phyloP scores from a whole-genome alignment of 64 coral and sea anemone species.

The Montipora cactus region DNA sequence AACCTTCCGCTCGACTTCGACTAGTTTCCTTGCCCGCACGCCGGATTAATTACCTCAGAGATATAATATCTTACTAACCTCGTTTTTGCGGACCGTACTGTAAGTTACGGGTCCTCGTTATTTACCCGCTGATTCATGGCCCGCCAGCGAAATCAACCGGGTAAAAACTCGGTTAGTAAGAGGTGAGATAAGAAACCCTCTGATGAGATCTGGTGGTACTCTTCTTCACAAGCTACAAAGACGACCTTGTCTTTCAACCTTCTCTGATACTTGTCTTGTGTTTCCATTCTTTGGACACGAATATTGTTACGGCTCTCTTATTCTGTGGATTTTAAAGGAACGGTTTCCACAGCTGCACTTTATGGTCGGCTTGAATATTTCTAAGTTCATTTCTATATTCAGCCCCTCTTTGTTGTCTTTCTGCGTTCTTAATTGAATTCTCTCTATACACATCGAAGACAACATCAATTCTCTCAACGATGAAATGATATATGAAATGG shows the following conservation, averaged over 20 bases:
- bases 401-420: conserved; percentile 57
- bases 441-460: conserved; percentile 73
- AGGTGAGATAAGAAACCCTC: neutral
- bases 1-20: too few species aligned
- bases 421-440: conserved; percentile 49
- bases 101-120: too few species aligned
- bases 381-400: conserved; percentile 35
- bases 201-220: conserved; percentile 6
- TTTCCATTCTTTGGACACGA: conserved; percentile 64
- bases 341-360: conserved; percentile 43
- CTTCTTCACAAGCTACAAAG: conserved; percentile 26
- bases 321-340: conserved; percentile 49
- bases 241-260: conserved; percentile 18
- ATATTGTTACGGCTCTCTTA: conserved; percentile 34
- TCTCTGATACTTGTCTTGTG: conserved; percentile 31
- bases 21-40: too few species aligned
- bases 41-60: too few species aligned
- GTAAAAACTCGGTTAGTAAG: too few species aligned
- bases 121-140: too few species aligned
- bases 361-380: conserved; percentile 59
- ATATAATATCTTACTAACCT: too few species aligned
- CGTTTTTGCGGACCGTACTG: too few species aligned
- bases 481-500: too few species aligned
- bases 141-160: too few species aligned
- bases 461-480: conserved; percentile 30